Conservation (phyloP, 1,140 invertebrate genomes). For the Procambarus clarkii region DNA sequence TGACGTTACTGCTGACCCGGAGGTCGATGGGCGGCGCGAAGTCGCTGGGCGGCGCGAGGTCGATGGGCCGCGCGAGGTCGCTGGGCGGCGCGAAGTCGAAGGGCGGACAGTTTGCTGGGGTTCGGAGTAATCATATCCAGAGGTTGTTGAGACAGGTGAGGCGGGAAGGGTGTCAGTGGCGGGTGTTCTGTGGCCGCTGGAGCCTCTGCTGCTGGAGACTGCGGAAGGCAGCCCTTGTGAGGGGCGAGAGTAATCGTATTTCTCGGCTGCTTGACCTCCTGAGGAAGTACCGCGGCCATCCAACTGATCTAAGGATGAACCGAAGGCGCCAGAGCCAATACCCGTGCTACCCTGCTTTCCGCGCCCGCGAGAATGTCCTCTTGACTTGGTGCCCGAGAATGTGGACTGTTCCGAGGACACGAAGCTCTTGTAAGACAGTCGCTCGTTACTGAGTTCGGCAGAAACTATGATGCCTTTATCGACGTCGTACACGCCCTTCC, state of each 20-base stretch:
- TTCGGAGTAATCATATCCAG: not conserved
- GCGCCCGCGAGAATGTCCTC: conserved; percentile 4
- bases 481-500: conserved; percentile 58
- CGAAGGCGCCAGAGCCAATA: not conserved
- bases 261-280: not conserved
- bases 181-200: not conserved
- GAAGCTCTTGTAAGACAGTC: conserved; percentile 48
- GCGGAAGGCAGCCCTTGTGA: not conserved
- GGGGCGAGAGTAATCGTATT: not conserved
- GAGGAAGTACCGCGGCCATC: not conserved
- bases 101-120: conserved; percentile 1
- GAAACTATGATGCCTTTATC: conserved; percentile 65
- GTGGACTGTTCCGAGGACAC: not conserved
- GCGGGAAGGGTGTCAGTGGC: not conserved
- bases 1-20: not conserved
- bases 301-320: not conserved
- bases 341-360: conserved; percentile 8
- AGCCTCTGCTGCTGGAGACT: not conserved
- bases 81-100: not conserved
- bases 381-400: not conserved
- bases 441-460: conserved; percentile 35
- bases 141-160: conserved; percentile 2
- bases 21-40: not conserved
- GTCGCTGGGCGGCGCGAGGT: not conserved
- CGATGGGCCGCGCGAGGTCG: conserved; percentile 11